Evolutionary conservation across 92 coral and sea anemone genomes (phyloP).

Genomic region (Chrysogorgia sp.): DNA sequence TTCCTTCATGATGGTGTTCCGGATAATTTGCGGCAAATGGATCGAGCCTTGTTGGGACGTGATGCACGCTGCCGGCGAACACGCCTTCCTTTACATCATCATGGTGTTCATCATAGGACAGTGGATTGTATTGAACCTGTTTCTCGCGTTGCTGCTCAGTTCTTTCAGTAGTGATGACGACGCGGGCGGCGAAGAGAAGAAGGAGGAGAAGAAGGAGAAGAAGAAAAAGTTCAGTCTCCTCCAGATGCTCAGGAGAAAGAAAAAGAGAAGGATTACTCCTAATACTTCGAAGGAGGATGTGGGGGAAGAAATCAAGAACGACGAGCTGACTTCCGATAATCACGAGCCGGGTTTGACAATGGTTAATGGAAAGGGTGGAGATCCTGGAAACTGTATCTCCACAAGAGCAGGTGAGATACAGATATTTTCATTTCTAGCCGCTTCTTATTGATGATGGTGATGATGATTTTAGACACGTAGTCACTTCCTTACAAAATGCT

Average conservation of each 20-base stretch:
- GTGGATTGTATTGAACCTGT: conserved; percentile 89
- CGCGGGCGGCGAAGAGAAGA: conserved; percentile 58
- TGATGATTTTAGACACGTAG: too few relatives aligned
- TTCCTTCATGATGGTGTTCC: conserved; percentile 96
- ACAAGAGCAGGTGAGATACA: conserved; percentile 10
- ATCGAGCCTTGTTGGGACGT: conserved; percentile 98
- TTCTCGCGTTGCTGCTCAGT: conserved; percentile 94
- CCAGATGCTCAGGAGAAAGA: conserved; percentile 18
- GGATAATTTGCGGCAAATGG: conserved; percentile 98
- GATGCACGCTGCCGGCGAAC: conserved; percentile 68
- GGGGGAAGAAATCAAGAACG: conserved; percentile 66
- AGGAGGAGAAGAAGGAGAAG: conserved; percentile 73
- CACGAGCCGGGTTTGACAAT: conserved; percentile 68
- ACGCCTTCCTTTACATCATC: conserved; percentile 75
- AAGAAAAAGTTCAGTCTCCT: conserved; percentile 52
- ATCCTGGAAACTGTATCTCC: conserved; percentile 50
- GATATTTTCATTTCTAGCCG: too few relatives aligned
- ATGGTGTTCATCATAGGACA: conserved; percentile 95
- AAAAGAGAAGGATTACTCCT: conserved; percentile 42
- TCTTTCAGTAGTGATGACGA: conserved; percentile 93
- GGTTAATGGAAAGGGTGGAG: conserved; percentile 59
- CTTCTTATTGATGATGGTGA: too few relatives aligned
- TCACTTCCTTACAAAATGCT: too few relatives aligned
- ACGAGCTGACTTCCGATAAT: conserved; percentile 67
- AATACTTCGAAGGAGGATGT: conserved; percentile 62